A percentile compares a stretch with the other conserved stretches of the same genome.
Evolutionary conservation across 2,797 vertebrate species (phyloP).

Genomic region (Lates japonicus): DNA sequence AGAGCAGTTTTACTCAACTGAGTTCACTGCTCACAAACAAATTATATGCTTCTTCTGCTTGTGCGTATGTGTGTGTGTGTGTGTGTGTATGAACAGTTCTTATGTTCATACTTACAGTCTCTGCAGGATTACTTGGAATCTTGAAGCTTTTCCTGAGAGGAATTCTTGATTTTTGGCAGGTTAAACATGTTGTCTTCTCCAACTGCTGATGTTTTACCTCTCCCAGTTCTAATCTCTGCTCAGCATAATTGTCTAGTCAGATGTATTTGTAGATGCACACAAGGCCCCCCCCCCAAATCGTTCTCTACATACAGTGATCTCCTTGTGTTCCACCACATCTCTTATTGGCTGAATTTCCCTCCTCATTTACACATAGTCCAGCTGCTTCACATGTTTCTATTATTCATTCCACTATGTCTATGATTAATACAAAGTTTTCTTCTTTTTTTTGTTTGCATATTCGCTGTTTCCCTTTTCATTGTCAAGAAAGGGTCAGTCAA

Average conservation of each 20-base stretch:
- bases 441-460: background rate
- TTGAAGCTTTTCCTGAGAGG: constrained; percentile 17
- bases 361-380: constrained; percentile 12
- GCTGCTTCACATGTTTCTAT: background rate
- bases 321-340: constrained; percentile 19
- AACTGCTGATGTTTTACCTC: constrained; percentile 24
- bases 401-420: background rate
- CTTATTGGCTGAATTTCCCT: constrained; percentile 11
- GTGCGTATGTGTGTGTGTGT: constrained; percentile 30
- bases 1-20: constrained; percentile 32
- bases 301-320: constrained; percentile 25
- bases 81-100: constrained; percentile 23
- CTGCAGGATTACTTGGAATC: constrained; percentile 26
- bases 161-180: constrained; percentile 26
- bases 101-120: constrained; percentile 2
- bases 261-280: constrained; percentile 41
- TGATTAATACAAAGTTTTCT: background rate
- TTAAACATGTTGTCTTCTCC: constrained; percentile 7
- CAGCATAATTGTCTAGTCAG: constrained; percentile 42
- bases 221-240: constrained; percentile 23
- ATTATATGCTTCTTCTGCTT: constrained; percentile 12
- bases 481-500: background rate
- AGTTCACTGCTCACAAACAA: constrained; percentile 38
- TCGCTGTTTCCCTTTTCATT: background rate
- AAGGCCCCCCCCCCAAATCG: constrained; percentile 4